Conservation (phyloP, 2,113 vertebrate species). For the Larimichthys polyactis region DNA sequence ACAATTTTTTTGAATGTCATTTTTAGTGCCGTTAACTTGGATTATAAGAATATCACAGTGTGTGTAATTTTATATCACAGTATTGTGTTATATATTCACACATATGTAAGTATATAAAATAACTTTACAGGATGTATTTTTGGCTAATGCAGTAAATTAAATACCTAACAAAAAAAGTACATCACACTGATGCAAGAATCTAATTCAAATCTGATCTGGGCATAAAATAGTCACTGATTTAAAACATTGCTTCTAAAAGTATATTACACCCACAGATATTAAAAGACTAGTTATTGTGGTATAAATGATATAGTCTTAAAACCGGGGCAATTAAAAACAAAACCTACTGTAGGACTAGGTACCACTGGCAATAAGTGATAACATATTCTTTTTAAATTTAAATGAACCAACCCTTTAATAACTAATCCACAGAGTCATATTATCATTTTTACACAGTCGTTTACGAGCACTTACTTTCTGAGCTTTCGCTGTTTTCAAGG, state of each 20-base stretch:
- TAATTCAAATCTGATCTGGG: neutral
- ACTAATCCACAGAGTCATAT: neutral
- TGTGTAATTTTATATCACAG: neutral
- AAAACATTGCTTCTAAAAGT: neutral
- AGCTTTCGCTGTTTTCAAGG: conserved; percentile 89
- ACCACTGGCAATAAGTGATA: neutral
- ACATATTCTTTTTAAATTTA: neutral
- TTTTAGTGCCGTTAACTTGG: neutral
- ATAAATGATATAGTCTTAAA: neutral
- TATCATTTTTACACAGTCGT: neutral
- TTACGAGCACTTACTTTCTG: conserved; percentile 83
- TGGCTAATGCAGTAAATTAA: neutral
- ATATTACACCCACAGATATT: neutral
- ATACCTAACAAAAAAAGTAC: neutral
- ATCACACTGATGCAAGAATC: neutral
- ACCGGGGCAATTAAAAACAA: neutral
- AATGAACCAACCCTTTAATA: neutral
- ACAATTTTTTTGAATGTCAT: neutral
- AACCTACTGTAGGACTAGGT: neutral
- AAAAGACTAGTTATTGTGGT: neutral
- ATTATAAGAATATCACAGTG: neutral
- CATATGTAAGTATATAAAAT: neutral
- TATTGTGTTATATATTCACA: neutral
- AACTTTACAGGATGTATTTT: neutral
- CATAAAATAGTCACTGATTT: neutral